These are phyloP conservation scores for Telmatochromis bifrenatus DNA, from an alignment of 2,113 vertebrate species.

Conservation along the genomic window DNA sequence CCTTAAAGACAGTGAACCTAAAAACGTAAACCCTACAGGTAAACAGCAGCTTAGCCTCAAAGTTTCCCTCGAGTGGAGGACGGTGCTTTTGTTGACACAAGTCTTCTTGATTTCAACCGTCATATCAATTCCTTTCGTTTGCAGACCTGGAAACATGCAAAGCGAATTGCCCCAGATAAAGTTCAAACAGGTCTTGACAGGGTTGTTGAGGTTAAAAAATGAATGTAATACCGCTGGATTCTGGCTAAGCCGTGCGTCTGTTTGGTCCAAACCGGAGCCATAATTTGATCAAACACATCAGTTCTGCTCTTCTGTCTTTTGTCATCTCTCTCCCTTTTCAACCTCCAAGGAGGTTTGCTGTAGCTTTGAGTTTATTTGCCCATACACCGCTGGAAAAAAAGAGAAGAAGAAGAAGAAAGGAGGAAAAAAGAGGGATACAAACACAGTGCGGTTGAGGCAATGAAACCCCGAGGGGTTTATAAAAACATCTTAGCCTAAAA, in stretches of 20 bases:
- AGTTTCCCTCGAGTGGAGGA: not conserved
- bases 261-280: constrained; percentile 18
- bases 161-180: not conserved
- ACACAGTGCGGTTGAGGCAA: constrained; percentile 46
- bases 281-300: constrained; percentile 55
- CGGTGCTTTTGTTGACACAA: constrained; percentile 32
- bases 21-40: constrained; percentile 23
- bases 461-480: constrained; percentile 46
- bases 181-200: constrained; percentile 24
- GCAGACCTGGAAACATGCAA: constrained; percentile 8
- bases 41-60: constrained; percentile 5
- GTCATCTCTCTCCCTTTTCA: constrained; percentile 38
- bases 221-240: constrained; percentile 21
- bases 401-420: not conserved
- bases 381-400: not conserved
- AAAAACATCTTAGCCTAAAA: constrained; percentile 44
- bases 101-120: constrained; percentile 19
- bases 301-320: constrained; percentile 48
- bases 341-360: constrained; percentile 23
- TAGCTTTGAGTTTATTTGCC: constrained; percentile 36
- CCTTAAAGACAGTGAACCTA: not conserved
- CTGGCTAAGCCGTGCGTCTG: not conserved
- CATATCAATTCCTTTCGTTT: constrained; percentile 21
- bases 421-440: constrained; percentile 31
- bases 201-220: constrained; percentile 36